Evolutionary conservation across 2,888 invertebrate species (phyloP), one percentile per base, ranked within the genome.

Genomic region (Agrotis exclamationis): DNA sequence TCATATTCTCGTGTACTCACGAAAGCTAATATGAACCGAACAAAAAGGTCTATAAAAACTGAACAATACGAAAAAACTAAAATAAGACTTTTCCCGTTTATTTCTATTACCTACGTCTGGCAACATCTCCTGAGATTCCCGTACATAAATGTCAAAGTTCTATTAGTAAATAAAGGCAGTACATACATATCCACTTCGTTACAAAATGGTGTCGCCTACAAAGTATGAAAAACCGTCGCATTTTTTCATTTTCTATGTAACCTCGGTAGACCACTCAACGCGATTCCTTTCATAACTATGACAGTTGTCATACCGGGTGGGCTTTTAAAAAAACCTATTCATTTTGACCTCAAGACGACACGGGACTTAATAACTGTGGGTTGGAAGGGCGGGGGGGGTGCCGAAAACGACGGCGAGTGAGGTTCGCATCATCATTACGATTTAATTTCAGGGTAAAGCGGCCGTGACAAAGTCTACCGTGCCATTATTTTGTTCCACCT

Each of bases 401-500:
- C 89, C 92, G 88, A 93, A 93, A 92, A 89, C 89, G 90, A 86
- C 88, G 89, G 90, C 90, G 91, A 93, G 90, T 92, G 92, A 90
- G 90, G 91, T 90, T 90, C 91, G 93, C 93, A 94, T 95, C 95
- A 93, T 94, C 94, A 93, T 95, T 95, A 94, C 93, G 91, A 94
- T 96, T 96, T 94, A 95, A 96, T 95, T 95, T 94, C 90, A 90
- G 91, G 92, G 93, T 94, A 95, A 95, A 93, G 92, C 93, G 93
- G 88, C 92, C 93, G 91, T 93, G 94, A 94, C 95, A 94, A 95
- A 94, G 94, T 94, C 95, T 93, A 90, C 91, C 88, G 85, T 88
- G 89, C 94, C 94, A 95, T 96, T 96, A 95, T 95, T 93, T 91
- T 90, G 93, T 95, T 95, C 94, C 93, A 94, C 94, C 94, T 94